Conservation (phyloP, 92 coral and sea anemone genomes). For the Muricea muricata region DNA sequence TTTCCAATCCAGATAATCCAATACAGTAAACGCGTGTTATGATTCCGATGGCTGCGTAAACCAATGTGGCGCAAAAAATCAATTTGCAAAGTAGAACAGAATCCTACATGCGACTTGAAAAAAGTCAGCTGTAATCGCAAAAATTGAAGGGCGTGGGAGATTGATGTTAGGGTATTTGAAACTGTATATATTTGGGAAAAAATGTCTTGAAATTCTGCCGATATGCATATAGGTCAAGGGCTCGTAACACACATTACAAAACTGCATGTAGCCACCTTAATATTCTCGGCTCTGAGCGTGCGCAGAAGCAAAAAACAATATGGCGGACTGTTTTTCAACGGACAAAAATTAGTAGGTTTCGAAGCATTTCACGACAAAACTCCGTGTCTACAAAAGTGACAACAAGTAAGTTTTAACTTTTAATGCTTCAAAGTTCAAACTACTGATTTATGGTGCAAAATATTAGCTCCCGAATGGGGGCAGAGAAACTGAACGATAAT, state of each 20-base stretch:
- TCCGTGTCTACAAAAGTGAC: neutral
- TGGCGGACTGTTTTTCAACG: neutral
- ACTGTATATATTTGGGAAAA: too few relatives aligned
- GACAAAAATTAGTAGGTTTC: neutral
- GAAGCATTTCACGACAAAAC: neutral
- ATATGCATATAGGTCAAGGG: too few relatives aligned
- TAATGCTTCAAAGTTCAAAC: neutral
- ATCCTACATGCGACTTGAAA: neutral
- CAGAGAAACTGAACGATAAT: neutral
- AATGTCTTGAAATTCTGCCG: too few relatives aligned
- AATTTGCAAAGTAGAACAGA: neutral
- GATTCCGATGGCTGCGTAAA: neutral
- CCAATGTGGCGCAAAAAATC: too few relatives aligned
- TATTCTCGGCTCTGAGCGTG: neutral
- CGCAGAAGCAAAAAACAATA: slow-evolving; percentile 1
- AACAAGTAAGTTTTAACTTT: neutral
- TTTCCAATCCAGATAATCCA: too few relatives aligned
- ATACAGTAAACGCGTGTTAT: neutral
- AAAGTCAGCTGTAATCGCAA: neutral
- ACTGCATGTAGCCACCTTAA: too few relatives aligned
- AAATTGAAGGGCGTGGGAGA: neutral
- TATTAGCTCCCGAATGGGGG: neutral
- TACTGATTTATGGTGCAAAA: neutral
- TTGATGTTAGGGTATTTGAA: neutral
- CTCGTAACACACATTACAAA: too few relatives aligned